phyloP scores from a whole-genome alignment of 1,140 invertebrate genomes.

The Philaenus spumarius region DNA sequence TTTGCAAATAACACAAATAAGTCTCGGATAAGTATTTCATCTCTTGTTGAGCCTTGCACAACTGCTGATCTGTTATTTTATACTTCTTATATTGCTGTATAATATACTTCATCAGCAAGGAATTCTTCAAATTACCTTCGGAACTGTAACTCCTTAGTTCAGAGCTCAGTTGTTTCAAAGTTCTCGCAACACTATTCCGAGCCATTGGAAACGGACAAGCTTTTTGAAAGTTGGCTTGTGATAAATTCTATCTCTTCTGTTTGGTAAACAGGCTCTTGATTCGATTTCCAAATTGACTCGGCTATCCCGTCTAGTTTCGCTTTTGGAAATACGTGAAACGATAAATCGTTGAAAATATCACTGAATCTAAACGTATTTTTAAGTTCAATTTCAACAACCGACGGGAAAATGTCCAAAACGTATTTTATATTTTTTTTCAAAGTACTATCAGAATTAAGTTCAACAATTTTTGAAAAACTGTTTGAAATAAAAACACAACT shows the following conservation, averaged over 20 bases:
- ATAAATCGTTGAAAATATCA: slow-evolving; percentile 65
- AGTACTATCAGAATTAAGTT: slow-evolving; percentile 42
- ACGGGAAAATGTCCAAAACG: slow-evolving; percentile 45
- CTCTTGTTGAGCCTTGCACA: slow-evolving; percentile 74
- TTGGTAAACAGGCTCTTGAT: slow-evolving; percentile 47
- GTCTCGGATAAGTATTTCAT: slow-evolving; percentile 60
- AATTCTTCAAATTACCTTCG: slow-evolving; percentile 46
- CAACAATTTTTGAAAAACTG: slow-evolving; percentile 55
- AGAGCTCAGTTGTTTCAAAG: slow-evolving; percentile 41
- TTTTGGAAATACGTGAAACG: slow-evolving; percentile 51
- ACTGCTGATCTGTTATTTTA: slow-evolving; percentile 66
- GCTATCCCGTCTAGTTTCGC: slow-evolving; percentile 42
- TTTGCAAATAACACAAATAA: slow-evolving; percentile 66
- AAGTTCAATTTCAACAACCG: slow-evolving; percentile 51
- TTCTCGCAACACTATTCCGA: background rate
- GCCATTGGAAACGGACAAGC: background rate
- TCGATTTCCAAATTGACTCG: slow-evolving; percentile 48
- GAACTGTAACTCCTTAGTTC: slow-evolving; percentile 50
- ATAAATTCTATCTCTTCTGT: slow-evolving; percentile 53
- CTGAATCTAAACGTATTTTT: slow-evolving; percentile 57
- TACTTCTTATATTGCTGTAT: slow-evolving; percentile 62
- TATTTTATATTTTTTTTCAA: slow-evolving; percentile 32
- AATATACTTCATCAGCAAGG: slow-evolving; percentile 55
- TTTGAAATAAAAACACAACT: slow-evolving; percentile 68
- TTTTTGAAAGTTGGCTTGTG: slow-evolving; percentile 24